Evolutionary conservation across 2,113 vertebrate species (phyloP).

Genomic region (Ramphastos sulfuratus): DNA sequence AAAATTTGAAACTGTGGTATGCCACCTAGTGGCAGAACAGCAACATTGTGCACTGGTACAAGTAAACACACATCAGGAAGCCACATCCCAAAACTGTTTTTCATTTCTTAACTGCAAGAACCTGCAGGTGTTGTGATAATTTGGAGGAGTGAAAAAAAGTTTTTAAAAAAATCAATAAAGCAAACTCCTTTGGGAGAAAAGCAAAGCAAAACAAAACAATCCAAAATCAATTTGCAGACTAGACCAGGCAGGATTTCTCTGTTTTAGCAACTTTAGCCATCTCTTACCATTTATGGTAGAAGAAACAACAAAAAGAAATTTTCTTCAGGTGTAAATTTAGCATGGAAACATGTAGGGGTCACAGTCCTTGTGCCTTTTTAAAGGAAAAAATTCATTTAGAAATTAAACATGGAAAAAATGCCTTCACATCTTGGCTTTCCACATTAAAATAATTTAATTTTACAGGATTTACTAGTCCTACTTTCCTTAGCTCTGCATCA

Average conservation of each 20-base stretch:
- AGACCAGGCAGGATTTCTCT: background rate
- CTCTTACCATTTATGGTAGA: background rate
- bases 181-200: background rate
- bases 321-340: background rate
- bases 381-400: background rate
- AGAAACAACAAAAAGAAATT: background rate
- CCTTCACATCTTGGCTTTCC: background rate
- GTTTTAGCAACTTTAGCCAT: background rate
- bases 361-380: accelerated
- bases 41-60: accelerated
- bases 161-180: background rate
- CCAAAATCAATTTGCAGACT: background rate
- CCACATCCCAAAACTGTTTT: background rate
- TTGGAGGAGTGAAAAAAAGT: too few relatives aligned
- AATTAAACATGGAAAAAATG: background rate
- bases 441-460: background rate
- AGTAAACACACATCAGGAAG: background rate
- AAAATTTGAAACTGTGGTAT: background rate
- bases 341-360: background rate
- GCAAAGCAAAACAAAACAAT: background rate
- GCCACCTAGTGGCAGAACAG: background rate
- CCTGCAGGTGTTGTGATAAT: background rate
- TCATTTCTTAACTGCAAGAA: background rate
- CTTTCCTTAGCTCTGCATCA: background rate
- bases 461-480: background rate